Base-by-base conservation (phyloP, 2,797 vertebrate species). In the Aphelocoma californica region DNA sequence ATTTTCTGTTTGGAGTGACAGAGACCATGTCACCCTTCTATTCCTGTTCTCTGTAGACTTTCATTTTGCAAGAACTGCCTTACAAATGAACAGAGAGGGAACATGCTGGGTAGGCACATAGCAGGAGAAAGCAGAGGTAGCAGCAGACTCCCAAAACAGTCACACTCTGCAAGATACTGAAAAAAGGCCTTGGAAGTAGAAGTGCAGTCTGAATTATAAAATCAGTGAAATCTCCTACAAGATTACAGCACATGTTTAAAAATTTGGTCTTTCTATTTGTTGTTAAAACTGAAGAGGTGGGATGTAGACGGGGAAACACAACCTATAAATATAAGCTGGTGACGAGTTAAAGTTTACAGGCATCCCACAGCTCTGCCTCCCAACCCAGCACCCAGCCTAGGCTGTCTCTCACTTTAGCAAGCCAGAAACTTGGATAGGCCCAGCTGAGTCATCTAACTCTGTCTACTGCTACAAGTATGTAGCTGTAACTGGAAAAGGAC, bases 1-100 rank as follows among this genome's bases (percentile, higher is more conserved):
- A 45, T 94, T 96, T 95, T 93, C 54, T 95, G 77, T 97, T 95
- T 95, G 54, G 96, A 97, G 74, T 91, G 95, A 97, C 91, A 92
- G 96, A 91, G 93, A 95, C 65, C 53, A 66, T 86, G 87, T 85
- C 94, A 92, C 80, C 66, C 92, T 92, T 90, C 91, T 95, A 92
- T 73, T 94, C 82, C 79, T 96, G 87, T 77, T 96, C 94, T 96
- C 88, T 92, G 74, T 64, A 94, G 93, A 96, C 96, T 97, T 96
- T 95, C 86, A 83, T 93, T 97, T 96, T 95, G 81, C 91, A 95
- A 93, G 91, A 93, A 66, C 66, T 95, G 89, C 83, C 88, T 95
- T 92, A 86, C 48, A 94, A 96, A 92, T 7, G 65, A 81, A 56
- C 45, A 88, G 71, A 72, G 29, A 86, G 32, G 45, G 74, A 92